Conservation (phyloP, 2,797 vertebrate genomes). For the Poecilia gillii region DNA sequence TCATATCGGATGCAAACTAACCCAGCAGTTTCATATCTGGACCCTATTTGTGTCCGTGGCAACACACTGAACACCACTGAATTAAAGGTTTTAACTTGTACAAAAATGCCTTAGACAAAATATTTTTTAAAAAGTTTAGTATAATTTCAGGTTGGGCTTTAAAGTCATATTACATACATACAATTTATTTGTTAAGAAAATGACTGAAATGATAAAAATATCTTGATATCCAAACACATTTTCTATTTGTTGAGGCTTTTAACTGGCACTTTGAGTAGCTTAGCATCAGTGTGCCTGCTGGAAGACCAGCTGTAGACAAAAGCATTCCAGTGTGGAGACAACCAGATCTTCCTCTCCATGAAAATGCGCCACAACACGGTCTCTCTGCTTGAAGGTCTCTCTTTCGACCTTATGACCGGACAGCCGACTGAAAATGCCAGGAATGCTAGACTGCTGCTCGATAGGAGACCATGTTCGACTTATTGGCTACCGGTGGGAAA, state of each 20-base stretch:
- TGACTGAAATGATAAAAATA: not conserved
- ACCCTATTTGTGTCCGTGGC: not conserved
- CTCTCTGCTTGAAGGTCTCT: conserved; percentile 70
- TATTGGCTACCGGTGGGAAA: conserved; percentile 83
- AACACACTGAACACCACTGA: not conserved
- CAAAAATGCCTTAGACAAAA: not conserved
- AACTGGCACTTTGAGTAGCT: not conserved
- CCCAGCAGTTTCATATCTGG: not conserved
- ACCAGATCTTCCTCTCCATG: conserved; percentile 61
- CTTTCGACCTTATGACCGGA: conserved; percentile 73
- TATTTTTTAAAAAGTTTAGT: not conserved
- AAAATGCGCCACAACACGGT: conserved; percentile 70
- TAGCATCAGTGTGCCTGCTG: not conserved
- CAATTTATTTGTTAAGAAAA: not conserved
- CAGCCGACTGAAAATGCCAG: conserved; percentile 84
- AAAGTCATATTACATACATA: not conserved
- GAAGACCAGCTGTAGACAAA: conserved; percentile 68
- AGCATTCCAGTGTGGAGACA: conserved; percentile 77
- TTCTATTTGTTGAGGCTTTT: not conserved
- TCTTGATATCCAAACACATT: not conserved
- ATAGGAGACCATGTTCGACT: conserved; percentile 86
- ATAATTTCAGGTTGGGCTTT: not conserved
- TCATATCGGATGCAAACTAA: not conserved
- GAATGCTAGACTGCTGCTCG: conserved; percentile 86
- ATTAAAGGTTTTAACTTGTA: not conserved